Percentiles rank a stretch among this genome's conserved stretches.
Conservation (phyloP, 2,888 invertebrate species). For the Parnassius apollo region DNA sequence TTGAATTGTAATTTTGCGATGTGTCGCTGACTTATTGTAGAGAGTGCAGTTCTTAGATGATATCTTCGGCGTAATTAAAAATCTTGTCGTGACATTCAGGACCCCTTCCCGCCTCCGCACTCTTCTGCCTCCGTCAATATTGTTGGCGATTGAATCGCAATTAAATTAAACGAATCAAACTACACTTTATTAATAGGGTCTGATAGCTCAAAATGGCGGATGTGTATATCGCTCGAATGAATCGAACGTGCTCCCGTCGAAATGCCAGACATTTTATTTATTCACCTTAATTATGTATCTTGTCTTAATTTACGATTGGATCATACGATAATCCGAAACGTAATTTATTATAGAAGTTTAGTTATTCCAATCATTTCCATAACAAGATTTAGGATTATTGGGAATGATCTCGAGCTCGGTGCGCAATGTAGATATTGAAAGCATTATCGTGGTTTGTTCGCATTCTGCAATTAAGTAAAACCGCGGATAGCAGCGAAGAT, state of each 20-base stretch:
- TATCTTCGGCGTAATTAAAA: constrained; percentile 80
- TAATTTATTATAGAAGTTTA: constrained; percentile 79
- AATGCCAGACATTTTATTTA: constrained; percentile 82
- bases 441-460: constrained; percentile 74
- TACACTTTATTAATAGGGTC: constrained; percentile 76
- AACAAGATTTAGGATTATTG: constrained; percentile 77
- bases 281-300: constrained; percentile 82
- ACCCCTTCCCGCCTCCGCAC: constrained; percentile 74
- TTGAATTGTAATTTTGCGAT: constrained; percentile 75
- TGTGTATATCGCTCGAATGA: constrained; percentile 56
- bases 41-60: constrained; percentile 74
- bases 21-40: constrained; percentile 62
- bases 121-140: constrained; percentile 73
- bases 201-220: constrained; percentile 76
- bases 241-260: constrained; percentile 80
- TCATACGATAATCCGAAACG: constrained; percentile 79
- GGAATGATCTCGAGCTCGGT: constrained; percentile 60
- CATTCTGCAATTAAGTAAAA: constrained; percentile 74
- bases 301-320: constrained; percentile 82
- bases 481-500: constrained; percentile 48
- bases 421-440: constrained; percentile 62
- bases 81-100: constrained; percentile 81
- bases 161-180: constrained; percentile 77
- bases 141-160: constrained; percentile 80
- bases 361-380: constrained; percentile 76